Base-by-base conservation (phyloP, 37 sponge, comb jelly and placozoan species). In the Aplysina aerophoba region DNA sequence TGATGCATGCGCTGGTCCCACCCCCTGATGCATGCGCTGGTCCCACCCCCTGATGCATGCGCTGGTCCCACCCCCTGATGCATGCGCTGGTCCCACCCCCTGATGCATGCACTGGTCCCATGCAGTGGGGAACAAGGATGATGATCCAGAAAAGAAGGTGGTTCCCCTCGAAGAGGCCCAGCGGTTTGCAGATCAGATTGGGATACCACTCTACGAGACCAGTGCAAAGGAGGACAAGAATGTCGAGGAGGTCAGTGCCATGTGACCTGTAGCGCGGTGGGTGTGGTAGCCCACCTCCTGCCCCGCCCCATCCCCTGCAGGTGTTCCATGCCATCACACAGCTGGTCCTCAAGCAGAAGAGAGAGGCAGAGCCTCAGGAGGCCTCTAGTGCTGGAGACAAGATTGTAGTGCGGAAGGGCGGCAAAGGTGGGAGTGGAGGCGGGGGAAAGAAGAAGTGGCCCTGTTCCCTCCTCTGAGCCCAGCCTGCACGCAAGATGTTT, bases 191-290 rank as follows among this genome's bases (percentile, higher is more conserved):
- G 96, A 93, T 11, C 96, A 95, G 68, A 93, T 95, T 81, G 93
- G 92, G 17, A 97, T 99, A 21, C 80, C 85, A 22, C 78, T 99
- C 41, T 99, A 83, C 36, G 99, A 99, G 68, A 95, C 99, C 0
- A 97, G 97, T 85, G 99, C 99, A 0, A 99, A 99, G 56, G 99
- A 99, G 24, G 95, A 99, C 81, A 81, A 92, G 50, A 99, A 99
- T 73, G 93, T 99, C 27, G 99, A 99, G 88, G 97, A 94, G 85
- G 98, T 97, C 22, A 68, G 95, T 81, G 36, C 19, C 8, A 8
- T 44, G 50, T 44, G 50, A 3, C 50, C 11, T 8, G 8, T 63
- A 13, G 65, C 5, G 65, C 28, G 5, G 24, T 3, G 50, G 50
- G 50, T 44, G 50, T 44, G 50, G 50, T 44, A 8, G 50, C 21